phyloP scores from a whole-genome alignment of 1,140 invertebrate genomes.

The Caenorhabditis elegans region WBcel235 BX284606.5:17434501-17435000 shows the following conservation, averaged over 20 bases:
- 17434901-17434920: background rate
- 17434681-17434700: no score
- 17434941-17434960: background rate
- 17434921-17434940: slow-evolving; percentile 11
- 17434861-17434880: no score
- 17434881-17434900: background rate
- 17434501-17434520: background rate
- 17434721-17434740: no score
- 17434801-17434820: background rate
- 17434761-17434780: background rate
- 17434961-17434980: background rate
- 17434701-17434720: no score
- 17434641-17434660: no score
- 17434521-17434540: background rate
- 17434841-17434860: background rate
- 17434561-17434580: slow-evolving; percentile 27
- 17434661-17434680: no score
- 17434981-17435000: background rate
- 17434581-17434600: background rate
- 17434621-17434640: no score
- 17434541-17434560: background rate
- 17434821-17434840: background rate
- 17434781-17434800: background rate
- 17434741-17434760: no score
- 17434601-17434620: no score